These are phyloP conservation scores for Cotesia chilonis DNA, from an alignment of 1,140 invertebrate species.

Conservation along the genomic window DNA sequence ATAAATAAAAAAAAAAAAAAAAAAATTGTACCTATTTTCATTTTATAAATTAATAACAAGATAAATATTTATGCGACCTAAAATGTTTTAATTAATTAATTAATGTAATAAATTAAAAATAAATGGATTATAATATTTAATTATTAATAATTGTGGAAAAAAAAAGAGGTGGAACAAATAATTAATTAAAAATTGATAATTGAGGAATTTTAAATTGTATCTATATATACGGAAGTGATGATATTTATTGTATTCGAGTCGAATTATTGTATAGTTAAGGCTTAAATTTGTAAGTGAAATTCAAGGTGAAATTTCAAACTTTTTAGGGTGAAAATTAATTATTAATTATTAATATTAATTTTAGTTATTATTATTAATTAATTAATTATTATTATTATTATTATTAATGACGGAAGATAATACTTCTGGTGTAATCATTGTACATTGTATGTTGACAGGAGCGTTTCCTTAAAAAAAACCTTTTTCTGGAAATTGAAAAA, in stretches of 20 bases:
- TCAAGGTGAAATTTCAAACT: constrained; percentile 39
- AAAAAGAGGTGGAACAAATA: constrained; percentile 51
- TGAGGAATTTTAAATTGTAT: constrained; percentile 52
- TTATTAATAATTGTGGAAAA: constrained; percentile 54
- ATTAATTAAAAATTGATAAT: constrained; percentile 25
- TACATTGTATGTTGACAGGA: constrained; percentile 63
- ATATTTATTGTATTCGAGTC: constrained; percentile 64
- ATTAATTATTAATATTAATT: constrained; percentile 40
- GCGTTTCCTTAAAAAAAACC: constrained; percentile 47
- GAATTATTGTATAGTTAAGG: constrained; percentile 65
- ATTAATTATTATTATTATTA: background rate
- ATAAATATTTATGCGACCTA: constrained; percentile 57
- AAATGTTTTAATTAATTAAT: constrained; percentile 24
- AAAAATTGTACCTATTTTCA: constrained; percentile 67
- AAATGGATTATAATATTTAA: constrained; percentile 50
- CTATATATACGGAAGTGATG: constrained; percentile 66
- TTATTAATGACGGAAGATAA: constrained; percentile 13
- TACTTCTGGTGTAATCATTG: constrained; percentile 57
- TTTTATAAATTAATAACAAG: constrained; percentile 66
- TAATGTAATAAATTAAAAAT: constrained; percentile 29
- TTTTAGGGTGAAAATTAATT: constrained; percentile 49
- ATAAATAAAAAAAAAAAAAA: too few species aligned
- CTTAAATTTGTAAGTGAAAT: constrained; percentile 51
- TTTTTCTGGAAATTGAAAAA: constrained; percentile 40
- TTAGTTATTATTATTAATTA: constrained; percentile 35